Conservation (phyloP, 2,888 invertebrate genomes). For the Elysia crispata region DNA sequence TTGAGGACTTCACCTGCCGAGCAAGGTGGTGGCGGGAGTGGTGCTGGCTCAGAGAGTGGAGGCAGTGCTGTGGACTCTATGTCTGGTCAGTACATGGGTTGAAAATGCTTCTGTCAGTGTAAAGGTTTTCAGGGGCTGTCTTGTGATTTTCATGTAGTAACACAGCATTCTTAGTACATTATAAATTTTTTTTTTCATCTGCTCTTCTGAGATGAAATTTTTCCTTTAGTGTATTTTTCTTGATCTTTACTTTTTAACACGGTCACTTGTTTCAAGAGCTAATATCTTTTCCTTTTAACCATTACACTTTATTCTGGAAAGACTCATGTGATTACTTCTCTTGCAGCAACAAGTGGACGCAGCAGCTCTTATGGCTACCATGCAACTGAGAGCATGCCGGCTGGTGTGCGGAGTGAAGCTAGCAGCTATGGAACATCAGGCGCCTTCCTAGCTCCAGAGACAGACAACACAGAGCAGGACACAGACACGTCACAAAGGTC, state of each 20-base stretch:
- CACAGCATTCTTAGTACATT: background rate
- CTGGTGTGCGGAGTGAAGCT: constrained; percentile 81
- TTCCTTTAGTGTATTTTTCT: background rate
- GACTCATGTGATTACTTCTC: too few species aligned
- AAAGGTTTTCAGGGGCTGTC: background rate
- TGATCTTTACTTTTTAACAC: too few species aligned
- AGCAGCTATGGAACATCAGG: constrained; percentile 80
- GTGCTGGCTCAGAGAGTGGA: constrained; percentile 85
- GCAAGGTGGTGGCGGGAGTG: constrained; percentile 79
- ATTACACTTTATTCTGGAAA: too few species aligned
- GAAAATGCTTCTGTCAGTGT: background rate
- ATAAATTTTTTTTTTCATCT: background rate
- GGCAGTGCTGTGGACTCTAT: constrained; percentile 95
- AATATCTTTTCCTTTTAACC: too few species aligned
- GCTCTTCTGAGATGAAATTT: background rate
- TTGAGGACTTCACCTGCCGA: constrained; percentile 90
- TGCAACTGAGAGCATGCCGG: constrained; percentile 79
- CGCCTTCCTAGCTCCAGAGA: constrained; percentile 62
- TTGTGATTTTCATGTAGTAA: background rate
- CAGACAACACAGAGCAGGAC: constrained; percentile 63
- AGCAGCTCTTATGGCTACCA: constrained; percentile 93
- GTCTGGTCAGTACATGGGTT: constrained; percentile 78
- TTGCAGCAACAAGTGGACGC: constrained; percentile 83
- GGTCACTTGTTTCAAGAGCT: too few species aligned
- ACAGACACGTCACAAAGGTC: constrained; percentile 55